Percentiles rank a stretch among this genome's conserved stretches.
These are phyloP conservation scores for Morpho deidamia DNA, from an alignment of 2,888 invertebrate genomes.

Conservation along the genomic window DNA sequence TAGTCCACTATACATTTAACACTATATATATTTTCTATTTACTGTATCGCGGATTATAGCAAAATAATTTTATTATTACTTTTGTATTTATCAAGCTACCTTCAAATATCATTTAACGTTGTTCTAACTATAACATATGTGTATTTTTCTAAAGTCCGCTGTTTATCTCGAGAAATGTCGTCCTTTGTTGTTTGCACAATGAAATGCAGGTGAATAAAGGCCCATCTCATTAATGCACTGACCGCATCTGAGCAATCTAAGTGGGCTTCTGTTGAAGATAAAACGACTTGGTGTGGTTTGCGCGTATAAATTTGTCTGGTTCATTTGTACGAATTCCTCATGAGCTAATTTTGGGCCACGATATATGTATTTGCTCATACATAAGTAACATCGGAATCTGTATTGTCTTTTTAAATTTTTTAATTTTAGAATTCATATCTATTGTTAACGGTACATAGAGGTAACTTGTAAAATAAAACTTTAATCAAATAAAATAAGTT, in stretches of 20 bases:
- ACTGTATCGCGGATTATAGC: too few relatives aligned
- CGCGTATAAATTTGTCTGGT: background rate
- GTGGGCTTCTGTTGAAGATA: constrained; percentile 20
- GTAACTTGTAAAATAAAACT: too few relatives aligned
- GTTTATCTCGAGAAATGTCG: constrained; percentile 16
- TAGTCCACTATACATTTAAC: too few relatives aligned
- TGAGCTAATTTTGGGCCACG: background rate
- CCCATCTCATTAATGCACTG: constrained; percentile 60
- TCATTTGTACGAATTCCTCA: background rate
- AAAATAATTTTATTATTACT: too few relatives aligned
- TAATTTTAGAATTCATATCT: too few relatives aligned
- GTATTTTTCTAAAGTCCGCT: constrained; percentile 8
- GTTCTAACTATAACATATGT: background rate
- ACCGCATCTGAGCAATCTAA: constrained; percentile 60
- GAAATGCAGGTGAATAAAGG: constrained; percentile 36
- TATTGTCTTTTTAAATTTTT: too few relatives aligned
- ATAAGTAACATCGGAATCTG: too few relatives aligned
- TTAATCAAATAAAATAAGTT: background rate
- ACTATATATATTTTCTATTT: too few relatives aligned
- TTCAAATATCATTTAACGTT: too few relatives aligned
- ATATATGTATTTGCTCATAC: too few relatives aligned
- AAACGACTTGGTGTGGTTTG: constrained; percentile 2
- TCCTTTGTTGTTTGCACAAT: constrained; percentile 23
- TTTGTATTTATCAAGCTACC: too few relatives aligned
- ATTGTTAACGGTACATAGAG: too few relatives aligned